Conservation (phyloP, 2,888 invertebrate species). For the Lepeophtheirus nordmannii region DNA sequence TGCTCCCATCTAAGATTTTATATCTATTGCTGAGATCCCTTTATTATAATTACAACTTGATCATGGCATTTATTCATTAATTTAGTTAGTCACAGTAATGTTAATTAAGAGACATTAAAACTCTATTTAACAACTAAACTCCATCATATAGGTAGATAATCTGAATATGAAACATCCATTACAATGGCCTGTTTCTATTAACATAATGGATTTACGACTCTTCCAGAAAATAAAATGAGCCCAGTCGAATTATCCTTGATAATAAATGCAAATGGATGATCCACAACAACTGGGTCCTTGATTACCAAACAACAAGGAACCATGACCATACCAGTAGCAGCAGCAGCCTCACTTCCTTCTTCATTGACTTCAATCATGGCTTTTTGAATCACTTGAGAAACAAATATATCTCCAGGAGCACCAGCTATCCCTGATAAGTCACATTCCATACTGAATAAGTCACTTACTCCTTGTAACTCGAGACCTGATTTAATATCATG, state of each 20-base stretch:
- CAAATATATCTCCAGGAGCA: slow-evolving; percentile 38
- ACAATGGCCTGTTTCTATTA: not conserved
- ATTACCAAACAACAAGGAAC: not conserved
- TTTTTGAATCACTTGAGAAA: slow-evolving; percentile 62
- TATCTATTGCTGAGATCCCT: no score
- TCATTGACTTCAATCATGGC: slow-evolving; percentile 65
- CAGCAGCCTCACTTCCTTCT: slow-evolving; percentile 69
- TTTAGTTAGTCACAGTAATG: no score
- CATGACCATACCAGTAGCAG: slow-evolving; percentile 52
- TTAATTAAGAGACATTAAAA: not conserved
- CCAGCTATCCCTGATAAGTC: slow-evolving; percentile 49
- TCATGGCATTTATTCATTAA: no score
- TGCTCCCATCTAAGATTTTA: no score
- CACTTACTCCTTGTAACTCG: slow-evolving; percentile 49
- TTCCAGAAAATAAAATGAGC: slow-evolving; percentile 15
- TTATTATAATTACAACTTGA: no score
- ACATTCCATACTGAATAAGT: slow-evolving; percentile 47
- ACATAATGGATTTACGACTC: slow-evolving; percentile 10
- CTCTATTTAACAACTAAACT: not conserved
- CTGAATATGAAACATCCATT: not conserved
- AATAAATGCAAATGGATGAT: slow-evolving; percentile 21
- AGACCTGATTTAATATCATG: slow-evolving; percentile 48
- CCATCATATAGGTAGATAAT: not conserved
- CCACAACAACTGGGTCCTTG: not conserved
- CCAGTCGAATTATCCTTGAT: slow-evolving; percentile 19